Base-by-base conservation (phyloP, 1,140 invertebrate species). In the Charaxes varanes region DNA sequence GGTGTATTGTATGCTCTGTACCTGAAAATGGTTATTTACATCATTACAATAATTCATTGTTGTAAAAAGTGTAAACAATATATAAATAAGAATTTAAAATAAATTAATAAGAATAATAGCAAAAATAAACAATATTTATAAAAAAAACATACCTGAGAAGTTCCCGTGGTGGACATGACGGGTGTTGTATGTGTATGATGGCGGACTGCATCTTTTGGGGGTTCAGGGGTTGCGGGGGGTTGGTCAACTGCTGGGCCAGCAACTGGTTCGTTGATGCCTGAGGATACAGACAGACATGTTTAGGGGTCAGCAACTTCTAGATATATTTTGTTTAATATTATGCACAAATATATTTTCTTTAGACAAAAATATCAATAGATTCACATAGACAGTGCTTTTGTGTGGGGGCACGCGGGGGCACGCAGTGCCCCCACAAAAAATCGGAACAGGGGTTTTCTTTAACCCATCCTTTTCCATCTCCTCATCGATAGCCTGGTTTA, bases 161-260 rank as follows among this genome's bases (percentile, higher is more conserved):
- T 65, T 3, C 69, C 69, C 19, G 69, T 53, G n/a, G 59, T 64
- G 6, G 78, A 77, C 70, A 80, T 79, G 3, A 85, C 84, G 58
- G 80, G 41, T 86, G 83, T 32, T 84, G 76, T 54, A 84, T 85
- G 50, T 86, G 74, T 41, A 84, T 81, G 27, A 85, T 83, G 23
- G 84, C 76, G 6, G 78, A 79, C 37, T 85, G 85, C 51, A 86
- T 79, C 34, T 86, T 86, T 26, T 86, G 86, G 6, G 81, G 84
- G 58, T 66, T 86, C 34, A 68, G 73, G 5, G 78, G 79, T 51
- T 85, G 84, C 14, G 73, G 84, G 6, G 84, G 74, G 40, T 80
- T 85, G 15, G 81, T 84, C 23, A 84, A 56, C 51, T 85, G 85
- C 27, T 84, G 83, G 1, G 79, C 79, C 16, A 85, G 49, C 22